Evolutionary conservation across 1,140 invertebrate genomes (phyloP).

Genomic region (Philaenus spumarius): DNA sequence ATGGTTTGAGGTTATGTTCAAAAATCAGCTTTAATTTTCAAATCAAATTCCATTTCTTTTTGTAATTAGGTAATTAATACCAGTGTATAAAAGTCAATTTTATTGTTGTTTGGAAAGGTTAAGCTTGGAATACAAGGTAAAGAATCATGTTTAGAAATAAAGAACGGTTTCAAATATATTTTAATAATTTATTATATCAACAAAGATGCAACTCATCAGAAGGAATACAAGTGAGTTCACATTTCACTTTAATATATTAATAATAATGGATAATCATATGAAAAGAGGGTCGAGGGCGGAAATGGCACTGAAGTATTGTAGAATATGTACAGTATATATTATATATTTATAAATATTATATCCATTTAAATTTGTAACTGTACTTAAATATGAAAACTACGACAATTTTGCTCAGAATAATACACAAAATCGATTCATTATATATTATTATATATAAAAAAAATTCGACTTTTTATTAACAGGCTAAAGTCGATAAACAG

Average conservation of each 20-base stretch:
- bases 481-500: no score
- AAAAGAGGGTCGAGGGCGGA: conserved; percentile 15
- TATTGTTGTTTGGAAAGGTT: no score
- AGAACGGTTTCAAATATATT: not conserved
- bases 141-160: no score
- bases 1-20: no score
- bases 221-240: conserved; percentile 23
- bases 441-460: conserved; percentile 12
- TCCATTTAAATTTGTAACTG: conserved; percentile 3
- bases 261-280: conserved; percentile 24
- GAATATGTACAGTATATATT: conserved; percentile 1
- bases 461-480: not conserved
- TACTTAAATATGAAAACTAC: conserved; percentile 10
- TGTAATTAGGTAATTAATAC: no score
- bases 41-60: no score
- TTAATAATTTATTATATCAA: conserved; percentile 28
- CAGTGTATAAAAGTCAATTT: no score
- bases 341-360: conserved; percentile 13
- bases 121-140: no score
- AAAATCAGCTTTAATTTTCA: no score
- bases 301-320: conserved; percentile 22
- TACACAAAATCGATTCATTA: conserved; percentile 11
- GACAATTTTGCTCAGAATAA: conserved; percentile 8
- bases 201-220: conserved; percentile 28
- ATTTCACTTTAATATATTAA: conserved; percentile 22